Conservation (phyloP, 2,797 vertebrate species). For the Lycodopsis pacificus region DNA sequence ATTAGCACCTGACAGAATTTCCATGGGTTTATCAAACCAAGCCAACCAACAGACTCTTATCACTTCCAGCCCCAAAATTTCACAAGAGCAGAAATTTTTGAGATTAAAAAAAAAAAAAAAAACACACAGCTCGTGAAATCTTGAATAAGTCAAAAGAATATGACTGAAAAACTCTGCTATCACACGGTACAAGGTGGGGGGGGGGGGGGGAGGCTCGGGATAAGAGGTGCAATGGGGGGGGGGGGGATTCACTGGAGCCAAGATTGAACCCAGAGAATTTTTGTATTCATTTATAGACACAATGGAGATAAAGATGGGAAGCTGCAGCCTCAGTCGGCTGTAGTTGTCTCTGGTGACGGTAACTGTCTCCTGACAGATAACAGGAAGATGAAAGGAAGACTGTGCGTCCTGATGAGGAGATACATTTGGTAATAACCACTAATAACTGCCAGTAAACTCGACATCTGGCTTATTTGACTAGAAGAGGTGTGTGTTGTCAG, state of each 20-base stretch:
- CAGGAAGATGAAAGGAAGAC: conserved; percentile 46
- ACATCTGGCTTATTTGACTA: conserved; percentile 20
- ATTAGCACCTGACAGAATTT: conserved; percentile 91
- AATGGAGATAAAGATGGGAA: conserved; percentile 60
- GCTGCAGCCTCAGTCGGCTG: conserved; percentile 6
- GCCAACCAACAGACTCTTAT: conserved; percentile 86
- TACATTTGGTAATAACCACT: conserved; percentile 35
- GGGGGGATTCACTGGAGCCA: conserved; percentile 56
- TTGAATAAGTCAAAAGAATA: conserved; percentile 84
- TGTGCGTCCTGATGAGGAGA: conserved; percentile 36
- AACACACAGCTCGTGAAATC: conserved; percentile 78
- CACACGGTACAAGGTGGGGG: conserved; percentile 49
- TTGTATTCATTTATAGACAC: conserved; percentile 52
- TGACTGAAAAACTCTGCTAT: conserved; percentile 76
- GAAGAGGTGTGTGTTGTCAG: not conserved
- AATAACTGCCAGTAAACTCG: conserved; percentile 42
- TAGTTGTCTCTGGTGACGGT: conserved; percentile 24
- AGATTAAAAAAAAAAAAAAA: conserved; percentile 79
- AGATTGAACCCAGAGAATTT: conserved; percentile 55
- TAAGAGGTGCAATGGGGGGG: conserved; percentile 69
- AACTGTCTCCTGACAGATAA: conserved; percentile 47
- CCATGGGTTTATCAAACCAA: conserved; percentile 87
- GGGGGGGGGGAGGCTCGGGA: conserved; percentile 56
- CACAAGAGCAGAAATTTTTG: conserved; percentile 87
- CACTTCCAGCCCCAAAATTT: conserved; percentile 83